A percentile compares a stretch with the other conserved stretches of the same genome.
Conservation (phyloP, 2,113 vertebrate species). For the Rousettus leschenaultii region DNA sequence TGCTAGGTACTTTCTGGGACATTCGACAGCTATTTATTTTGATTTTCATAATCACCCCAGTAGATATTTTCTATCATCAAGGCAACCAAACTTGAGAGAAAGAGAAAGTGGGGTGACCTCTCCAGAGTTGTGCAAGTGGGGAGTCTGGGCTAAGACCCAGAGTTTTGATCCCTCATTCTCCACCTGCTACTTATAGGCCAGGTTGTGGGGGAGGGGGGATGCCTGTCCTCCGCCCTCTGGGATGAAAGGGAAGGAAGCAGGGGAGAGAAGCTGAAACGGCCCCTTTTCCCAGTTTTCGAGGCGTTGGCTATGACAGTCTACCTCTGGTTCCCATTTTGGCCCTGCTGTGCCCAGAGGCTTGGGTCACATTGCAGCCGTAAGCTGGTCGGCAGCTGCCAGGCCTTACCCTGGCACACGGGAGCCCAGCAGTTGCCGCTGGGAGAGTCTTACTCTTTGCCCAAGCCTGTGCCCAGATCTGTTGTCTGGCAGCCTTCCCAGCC, state of each 20-base stretch:
- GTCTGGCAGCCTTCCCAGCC: slow-evolving; percentile 51
- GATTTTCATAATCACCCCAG: neutral
- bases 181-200: neutral
- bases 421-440: neutral
- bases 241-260: neutral
- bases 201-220: too few relatives aligned
- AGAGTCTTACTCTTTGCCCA: neutral
- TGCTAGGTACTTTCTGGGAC: neutral
- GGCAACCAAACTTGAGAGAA: neutral
- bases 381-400: neutral
- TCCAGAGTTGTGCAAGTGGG: neutral
- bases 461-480: neutral
- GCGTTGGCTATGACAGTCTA: neutral
- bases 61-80: neutral
- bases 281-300: neutral
- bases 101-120: neutral
- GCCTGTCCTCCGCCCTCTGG: neutral
- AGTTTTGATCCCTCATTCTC: neutral
- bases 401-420: slow-evolving; percentile 20
- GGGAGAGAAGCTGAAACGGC: neutral
- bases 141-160: neutral
- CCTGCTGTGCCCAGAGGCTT: neutral
- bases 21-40: neutral
- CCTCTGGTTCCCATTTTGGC: neutral
- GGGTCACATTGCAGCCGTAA: neutral